Evolutionary conservation across 2,888 invertebrate genomes (phyloP), one percentile per base, ranked within the genome.

Genomic region (Ophioninae sp.): DNA sequence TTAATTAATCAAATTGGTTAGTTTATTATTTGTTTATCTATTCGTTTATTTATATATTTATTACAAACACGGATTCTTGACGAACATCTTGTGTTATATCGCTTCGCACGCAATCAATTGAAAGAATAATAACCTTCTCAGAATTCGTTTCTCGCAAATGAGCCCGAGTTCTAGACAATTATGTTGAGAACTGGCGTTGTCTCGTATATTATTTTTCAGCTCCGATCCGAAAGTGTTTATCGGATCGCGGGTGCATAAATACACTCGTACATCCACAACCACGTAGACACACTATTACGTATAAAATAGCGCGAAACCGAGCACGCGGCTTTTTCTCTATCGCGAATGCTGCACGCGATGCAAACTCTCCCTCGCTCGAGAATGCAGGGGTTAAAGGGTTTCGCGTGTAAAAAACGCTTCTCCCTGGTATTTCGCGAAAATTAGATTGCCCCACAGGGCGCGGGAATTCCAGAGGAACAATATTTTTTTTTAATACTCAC

Each of bases 371-470:
- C 81, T 81, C 78, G 81, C 74, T 71, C 71, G 79, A 79, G 84
- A 81, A 84, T 84, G 84, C 79, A 72, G 79, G 75, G 81, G 81
- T 79, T 83, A 75, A 85, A 80, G 83, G 83, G 74, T 83, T 79
- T 85, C 71, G 85, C 83, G 83, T 81, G 84, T 68, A 23, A 30
- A 22, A 71, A 75, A 61, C 75, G 56, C 17, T 65, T 68, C 63
- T 41, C 58, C 65, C 65, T 30, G 44, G 22, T 77, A 67, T 73
- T 73, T 22, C 41, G 44, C 75, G 83, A 84, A 82, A 79, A 81
- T 74, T 56, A 78, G 67, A 71, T 69, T 61, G 67, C 56, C 39
- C 74, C 61, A 23, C 59, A 73, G 69, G 71, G 77, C 77, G 81
- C 61, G 81, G 82, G 59, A 74, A 63, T 41, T 22, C 61, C 58